Percentiles rank a stretch among this genome's conserved stretches.
phyloP scores from a whole-genome alignment of 2,888 invertebrate genomes.

The Odiellus spinosus region DNA sequence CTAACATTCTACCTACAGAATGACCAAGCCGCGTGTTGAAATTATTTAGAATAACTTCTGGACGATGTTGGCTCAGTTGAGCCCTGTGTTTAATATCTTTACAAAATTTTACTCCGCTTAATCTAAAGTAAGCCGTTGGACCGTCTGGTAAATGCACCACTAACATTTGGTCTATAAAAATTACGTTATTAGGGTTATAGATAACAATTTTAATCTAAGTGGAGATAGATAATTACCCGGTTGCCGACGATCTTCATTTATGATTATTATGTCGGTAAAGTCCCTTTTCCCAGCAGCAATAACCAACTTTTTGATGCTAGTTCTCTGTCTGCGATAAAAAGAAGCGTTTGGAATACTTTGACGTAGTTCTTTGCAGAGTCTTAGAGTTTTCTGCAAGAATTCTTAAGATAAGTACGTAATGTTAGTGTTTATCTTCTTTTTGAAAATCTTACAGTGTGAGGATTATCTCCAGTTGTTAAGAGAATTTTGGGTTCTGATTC shows the following conservation, averaged over 20 bases:
- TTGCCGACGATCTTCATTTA: constrained; percentile 82
- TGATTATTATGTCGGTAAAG: constrained; percentile 73
- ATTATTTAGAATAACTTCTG: constrained; percentile 90
- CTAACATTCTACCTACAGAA: constrained; percentile 78
- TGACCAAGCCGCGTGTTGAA: constrained; percentile 87
- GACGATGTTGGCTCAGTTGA: constrained; percentile 52
- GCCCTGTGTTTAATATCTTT: constrained; percentile 48
- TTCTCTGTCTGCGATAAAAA: constrained; percentile 67
- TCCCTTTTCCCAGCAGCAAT: constrained; percentile 58
- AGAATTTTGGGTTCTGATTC: constrained; percentile 82
- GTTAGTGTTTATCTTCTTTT: not conserved
- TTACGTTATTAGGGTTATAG: constrained; percentile 11
- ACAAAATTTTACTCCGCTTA: constrained; percentile 80
- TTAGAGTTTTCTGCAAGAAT: constrained; percentile 51
- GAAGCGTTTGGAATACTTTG: constrained; percentile 83
- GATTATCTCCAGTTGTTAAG: constrained; percentile 89
- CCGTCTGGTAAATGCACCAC: constrained; percentile 89
- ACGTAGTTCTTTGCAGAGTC: constrained; percentile 79
- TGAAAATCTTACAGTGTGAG: constrained; percentile 40
- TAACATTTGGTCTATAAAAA: constrained; percentile 57
- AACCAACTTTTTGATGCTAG: constrained; percentile 83
- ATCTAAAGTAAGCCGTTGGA: constrained; percentile 87
- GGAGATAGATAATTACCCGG: constrained; percentile 47
- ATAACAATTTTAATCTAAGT: not conserved
- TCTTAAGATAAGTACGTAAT: not conserved